phyloP scores from a whole-genome alignment of 2,888 invertebrate genomes.

The Eutolmus rufibarbis region DNA sequence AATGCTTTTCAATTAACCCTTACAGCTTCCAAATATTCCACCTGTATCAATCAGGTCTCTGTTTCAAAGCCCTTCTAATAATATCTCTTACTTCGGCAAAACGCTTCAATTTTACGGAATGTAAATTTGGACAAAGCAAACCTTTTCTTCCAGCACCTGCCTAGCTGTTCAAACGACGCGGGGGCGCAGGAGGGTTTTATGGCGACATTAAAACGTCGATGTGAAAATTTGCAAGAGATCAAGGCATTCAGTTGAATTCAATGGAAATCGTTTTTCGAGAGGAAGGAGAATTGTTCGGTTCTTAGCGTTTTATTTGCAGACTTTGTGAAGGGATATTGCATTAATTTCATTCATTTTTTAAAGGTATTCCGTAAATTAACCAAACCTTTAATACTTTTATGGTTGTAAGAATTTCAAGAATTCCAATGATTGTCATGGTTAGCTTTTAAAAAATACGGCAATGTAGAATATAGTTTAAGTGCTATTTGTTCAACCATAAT shows the following conservation, averaged over 20 bases:
- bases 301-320: background rate
- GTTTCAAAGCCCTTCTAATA: background rate
- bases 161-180: background rate
- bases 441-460: no score
- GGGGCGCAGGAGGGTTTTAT: background rate
- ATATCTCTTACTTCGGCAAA: background rate
- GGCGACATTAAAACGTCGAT: background rate
- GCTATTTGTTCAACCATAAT: no score
- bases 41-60: background rate
- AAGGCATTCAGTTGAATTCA: background rate
- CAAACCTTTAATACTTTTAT: background rate
- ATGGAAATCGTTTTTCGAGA: background rate
- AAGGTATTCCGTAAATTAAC: background rate
- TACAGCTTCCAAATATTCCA: background rate
- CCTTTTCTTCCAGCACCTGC: background rate
- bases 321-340: background rate
- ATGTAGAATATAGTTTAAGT: no score
- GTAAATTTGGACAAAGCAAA: background rate
- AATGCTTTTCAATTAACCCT: background rate
- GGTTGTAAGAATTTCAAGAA: background rate
- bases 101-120: background rate
- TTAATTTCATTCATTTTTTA: background rate
- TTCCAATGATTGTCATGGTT: no score
- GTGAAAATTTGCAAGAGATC: background rate
- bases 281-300: background rate